Evolutionary conservation across 2,797 vertebrate genomes (phyloP).

Genomic region (Diplodus sargus): DNA sequence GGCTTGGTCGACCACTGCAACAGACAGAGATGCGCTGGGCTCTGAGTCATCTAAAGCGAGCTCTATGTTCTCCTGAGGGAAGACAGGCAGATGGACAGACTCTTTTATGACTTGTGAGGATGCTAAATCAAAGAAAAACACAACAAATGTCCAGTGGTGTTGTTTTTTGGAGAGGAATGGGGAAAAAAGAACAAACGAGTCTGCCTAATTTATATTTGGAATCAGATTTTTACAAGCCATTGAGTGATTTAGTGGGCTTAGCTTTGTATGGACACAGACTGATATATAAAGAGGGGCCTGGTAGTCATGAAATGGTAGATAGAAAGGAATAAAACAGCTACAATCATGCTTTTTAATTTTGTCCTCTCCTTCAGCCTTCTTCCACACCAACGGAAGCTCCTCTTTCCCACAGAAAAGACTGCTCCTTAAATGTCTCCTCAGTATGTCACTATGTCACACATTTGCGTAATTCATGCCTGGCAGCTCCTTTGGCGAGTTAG

Average conservation of each 20-base stretch:
- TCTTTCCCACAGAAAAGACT: no score
- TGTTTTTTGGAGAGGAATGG: not conserved
- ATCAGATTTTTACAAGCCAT: not conserved
- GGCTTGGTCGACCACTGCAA: constrained; percentile 92
- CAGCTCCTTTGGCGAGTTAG: no score
- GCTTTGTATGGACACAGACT: not conserved
- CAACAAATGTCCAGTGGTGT: not conserved
- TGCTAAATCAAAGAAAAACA: constrained; percentile 10
- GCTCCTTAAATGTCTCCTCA: no score
- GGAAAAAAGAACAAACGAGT: not conserved
- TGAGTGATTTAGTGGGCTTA: no score
- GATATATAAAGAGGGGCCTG: not conserved
- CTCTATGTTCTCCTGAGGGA: constrained; percentile 94
- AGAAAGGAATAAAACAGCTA: not conserved
- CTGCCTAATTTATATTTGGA: not conserved
- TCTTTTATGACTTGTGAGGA: constrained; percentile 34
- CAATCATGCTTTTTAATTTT: no score
- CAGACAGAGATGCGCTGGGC: constrained; percentile 85
- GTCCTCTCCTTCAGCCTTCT: no score
- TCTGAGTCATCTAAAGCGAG: constrained; percentile 91
- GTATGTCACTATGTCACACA: no score
- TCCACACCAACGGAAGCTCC: no score
- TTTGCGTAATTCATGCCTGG: no score
- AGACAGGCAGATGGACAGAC: constrained; percentile 59
- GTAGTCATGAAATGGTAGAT: constrained; percentile 8